These are phyloP conservation scores for Eugnorisma glareosa DNA, from an alignment of 2,888 invertebrate species.

Conservation along the genomic window DNA sequence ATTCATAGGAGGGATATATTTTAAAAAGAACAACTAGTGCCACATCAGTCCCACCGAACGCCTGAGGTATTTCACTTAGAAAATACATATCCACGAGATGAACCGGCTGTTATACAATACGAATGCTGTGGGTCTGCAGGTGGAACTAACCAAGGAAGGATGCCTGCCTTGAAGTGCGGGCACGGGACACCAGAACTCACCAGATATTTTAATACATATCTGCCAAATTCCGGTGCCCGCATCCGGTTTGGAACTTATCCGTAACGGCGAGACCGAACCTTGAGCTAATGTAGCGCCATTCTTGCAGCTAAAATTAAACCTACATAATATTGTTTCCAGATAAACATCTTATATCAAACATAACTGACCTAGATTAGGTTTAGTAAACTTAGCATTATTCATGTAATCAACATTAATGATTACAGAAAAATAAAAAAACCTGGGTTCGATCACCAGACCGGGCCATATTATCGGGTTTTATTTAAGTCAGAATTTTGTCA, in stretches of 20 bases:
- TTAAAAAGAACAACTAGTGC: neutral
- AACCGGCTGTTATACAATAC: neutral
- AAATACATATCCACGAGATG: neutral
- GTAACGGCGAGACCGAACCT: neutral
- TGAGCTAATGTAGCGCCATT: neutral
- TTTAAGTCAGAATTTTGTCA: neutral
- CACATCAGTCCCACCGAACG: neutral
- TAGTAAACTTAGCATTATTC: conserved; percentile 12
- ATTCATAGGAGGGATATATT: neutral
- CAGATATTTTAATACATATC: neutral
- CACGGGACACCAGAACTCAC: neutral
- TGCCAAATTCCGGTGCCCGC: neutral
- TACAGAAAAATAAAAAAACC: neutral
- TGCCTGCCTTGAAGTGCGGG: neutral
- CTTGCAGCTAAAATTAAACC: neutral
- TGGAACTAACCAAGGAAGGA: neutral
- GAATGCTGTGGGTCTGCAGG: neutral
- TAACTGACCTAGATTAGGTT: conserved; percentile 14
- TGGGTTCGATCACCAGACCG: neutral
- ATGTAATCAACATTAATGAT: neutral
- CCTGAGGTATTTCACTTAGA: neutral
- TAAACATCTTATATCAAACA: conserved; percentile 26
- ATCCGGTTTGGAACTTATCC: neutral
- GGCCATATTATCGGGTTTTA: neutral
- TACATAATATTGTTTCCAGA: conserved; percentile 15